Base-by-base conservation (phyloP, 1,140 invertebrate species). In the Ceratina australensis region DNA sequence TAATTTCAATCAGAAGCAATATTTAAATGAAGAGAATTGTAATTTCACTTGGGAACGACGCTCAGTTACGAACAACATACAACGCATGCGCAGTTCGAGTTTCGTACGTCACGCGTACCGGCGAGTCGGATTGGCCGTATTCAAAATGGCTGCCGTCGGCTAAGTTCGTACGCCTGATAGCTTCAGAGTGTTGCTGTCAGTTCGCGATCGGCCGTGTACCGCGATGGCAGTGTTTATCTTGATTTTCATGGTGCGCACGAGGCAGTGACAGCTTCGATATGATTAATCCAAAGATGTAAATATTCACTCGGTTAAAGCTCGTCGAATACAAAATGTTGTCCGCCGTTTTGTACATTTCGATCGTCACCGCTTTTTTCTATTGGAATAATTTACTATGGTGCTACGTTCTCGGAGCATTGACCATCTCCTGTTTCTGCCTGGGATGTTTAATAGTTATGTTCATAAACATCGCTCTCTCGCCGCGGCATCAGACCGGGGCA, bases 401-500 rank as follows among this genome's bases (percentile, higher is more conserved):
- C 69, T 88, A 76, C 52, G 78, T 90, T 69, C 90, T 88, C 72
- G 47, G 75, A 68, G 42, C 91, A 20, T 80, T 93, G 73, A 92
- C 91, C 57, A 28, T 90, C 7, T 89, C 89, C 10, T 89, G 90
- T 50, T 84, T 89, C 20, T 73, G 90, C 28, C 67, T 92, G 24
- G 91, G 91, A 28, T 86, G 91, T n/a, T 79, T 89, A 18, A 82
- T 90, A n/a, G 90, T 92, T 49, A 84, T 93, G 73, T 89, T 92
- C 80, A 90, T 93, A 69, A 92, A 93, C 52, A 89, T 93, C 22
- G 89, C 90, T 50, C 79, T 94, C 5, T 93, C 93, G 13, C 91
- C 93, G n/a, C 91, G 90, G 66, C 93, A 93, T 84, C 92, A 93
- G 83, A 93, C 93, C 77, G 92, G 91, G 50, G 81, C 89, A 28